phyloP scores from a whole-genome alignment of 2,888 invertebrate species.

The Crepidodera aurea region DNA sequence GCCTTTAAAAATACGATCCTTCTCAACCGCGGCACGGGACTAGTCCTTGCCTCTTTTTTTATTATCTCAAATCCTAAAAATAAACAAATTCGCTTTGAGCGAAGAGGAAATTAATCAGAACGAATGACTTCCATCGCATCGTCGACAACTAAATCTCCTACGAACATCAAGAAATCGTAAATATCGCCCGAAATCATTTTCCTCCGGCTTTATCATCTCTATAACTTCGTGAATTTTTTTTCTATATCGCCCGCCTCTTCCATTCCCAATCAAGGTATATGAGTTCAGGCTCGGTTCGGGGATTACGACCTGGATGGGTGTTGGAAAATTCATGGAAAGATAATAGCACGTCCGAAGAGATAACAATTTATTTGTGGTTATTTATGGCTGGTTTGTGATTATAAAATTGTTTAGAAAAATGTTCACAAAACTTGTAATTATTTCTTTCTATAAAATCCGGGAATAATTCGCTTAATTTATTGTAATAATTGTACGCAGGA shows the following conservation, averaged over 20 bases:
- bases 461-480: no score
- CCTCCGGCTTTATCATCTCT: slow-evolving; percentile 22
- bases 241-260: not conserved
- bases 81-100: slow-evolving; percentile 7
- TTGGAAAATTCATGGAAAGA: slow-evolving; percentile 10
- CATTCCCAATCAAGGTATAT: slow-evolving; percentile 15
- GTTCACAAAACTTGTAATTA: no score
- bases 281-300: slow-evolving; percentile 1
- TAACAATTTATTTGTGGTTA: no score
- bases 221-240: slow-evolving; percentile 17
- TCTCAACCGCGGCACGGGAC: no score
- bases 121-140: not conserved
- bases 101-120: slow-evolving; percentile 13
- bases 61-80: no score
- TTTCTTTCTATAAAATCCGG: no score
- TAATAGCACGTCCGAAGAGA: not conserved
- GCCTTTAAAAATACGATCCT: no score
- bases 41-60: no score
- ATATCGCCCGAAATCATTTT: slow-evolving; percentile 22
- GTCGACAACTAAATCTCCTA: slow-evolving; percentile 16
- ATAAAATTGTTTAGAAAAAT: no score
- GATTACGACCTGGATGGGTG: slow-evolving; percentile 4
- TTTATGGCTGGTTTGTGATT: no score
- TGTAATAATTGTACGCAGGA: no score
- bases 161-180: slow-evolving; percentile 24